These are phyloP conservation scores for Morbakka virulenta DNA, from an alignment of 30 jellyfish, hydroid and myxozoan species.

Conservation along the genomic window DNA sequence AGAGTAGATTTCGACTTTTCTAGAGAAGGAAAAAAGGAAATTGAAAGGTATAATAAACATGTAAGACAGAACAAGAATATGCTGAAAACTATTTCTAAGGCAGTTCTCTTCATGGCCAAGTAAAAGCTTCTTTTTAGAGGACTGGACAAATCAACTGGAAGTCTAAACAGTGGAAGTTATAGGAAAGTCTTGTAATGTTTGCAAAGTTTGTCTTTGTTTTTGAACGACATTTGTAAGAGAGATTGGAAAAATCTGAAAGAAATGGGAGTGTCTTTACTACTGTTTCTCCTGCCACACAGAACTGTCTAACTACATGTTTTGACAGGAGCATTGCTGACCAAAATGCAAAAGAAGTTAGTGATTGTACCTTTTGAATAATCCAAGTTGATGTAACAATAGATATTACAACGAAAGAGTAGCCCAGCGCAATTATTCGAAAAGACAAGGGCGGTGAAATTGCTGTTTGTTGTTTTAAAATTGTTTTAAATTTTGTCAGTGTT, in stretches of 20 bases:
- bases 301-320: constrained; percentile 15
- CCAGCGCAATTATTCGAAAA: constrained; percentile 1
- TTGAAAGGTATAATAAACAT: constrained; percentile 29
- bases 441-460: constrained; percentile 1
- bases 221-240: constrained; percentile 39
- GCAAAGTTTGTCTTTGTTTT: constrained; percentile 44
- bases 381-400: constrained; percentile 54
- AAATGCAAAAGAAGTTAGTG: neutral
- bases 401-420: constrained; percentile 42
- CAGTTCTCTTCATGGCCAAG: constrained; percentile 30
- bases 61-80: constrained; percentile 47
- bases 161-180: constrained; percentile 33
- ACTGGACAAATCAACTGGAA: constrained; percentile 30
- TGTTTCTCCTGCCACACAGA: constrained; percentile 43
- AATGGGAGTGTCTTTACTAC: constrained; percentile 8
- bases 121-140: constrained; percentile 29
- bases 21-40: constrained; percentile 16
- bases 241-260: neutral
- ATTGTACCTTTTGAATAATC: constrained; percentile 14
- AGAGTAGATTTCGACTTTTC: constrained; percentile 38
- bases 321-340: constrained; percentile 14
- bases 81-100: constrained; percentile 14
- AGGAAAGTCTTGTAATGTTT: constrained; percentile 11
- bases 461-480: too few species aligned
- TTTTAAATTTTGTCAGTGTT: constrained; percentile 3